Conservation (phyloP, 2,888 invertebrate species). For the Spialia ferax region DNA sequence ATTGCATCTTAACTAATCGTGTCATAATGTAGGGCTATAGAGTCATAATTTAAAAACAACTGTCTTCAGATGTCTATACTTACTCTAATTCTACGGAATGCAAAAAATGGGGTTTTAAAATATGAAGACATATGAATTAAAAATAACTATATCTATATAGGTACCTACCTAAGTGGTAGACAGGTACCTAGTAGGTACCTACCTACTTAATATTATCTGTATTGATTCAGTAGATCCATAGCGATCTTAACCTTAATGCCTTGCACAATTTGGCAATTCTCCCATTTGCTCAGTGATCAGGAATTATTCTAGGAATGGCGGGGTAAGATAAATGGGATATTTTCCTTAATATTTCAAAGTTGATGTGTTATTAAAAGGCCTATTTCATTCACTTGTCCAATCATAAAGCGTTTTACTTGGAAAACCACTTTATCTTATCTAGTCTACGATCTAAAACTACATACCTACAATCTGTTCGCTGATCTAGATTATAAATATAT, state of each 20-base stretch:
- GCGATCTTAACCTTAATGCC: slow-evolving; percentile 17
- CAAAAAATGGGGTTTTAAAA: no score
- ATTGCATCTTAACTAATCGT: no score
- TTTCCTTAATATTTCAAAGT: slow-evolving; percentile 7
- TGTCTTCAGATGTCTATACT: no score
- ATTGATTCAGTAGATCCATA: slow-evolving; percentile 7
- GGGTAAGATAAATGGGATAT: slow-evolving; percentile 21
- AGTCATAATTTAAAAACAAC: no score
- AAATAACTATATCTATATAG: no score
- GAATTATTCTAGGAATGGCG: slow-evolving; percentile 36
- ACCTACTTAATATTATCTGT: no score
- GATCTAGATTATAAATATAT: neutral
- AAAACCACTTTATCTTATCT: neutral
- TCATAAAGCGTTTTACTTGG: slow-evolving; percentile 12
- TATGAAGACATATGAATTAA: no score
- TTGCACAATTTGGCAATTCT: slow-evolving; percentile 27
- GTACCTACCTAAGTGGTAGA: no score
- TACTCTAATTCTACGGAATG: no score
- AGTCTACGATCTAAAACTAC: no score
- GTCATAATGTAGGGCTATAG: no score
- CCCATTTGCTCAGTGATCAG: slow-evolving; percentile 12
- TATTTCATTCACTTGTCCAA: neutral
- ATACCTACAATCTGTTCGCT: neutral
- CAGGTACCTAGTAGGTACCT: no score
- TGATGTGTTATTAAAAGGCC: neutral